Conservation (phyloP, 1,140 invertebrate species). For the Saccostrea cuccullata region DNA sequence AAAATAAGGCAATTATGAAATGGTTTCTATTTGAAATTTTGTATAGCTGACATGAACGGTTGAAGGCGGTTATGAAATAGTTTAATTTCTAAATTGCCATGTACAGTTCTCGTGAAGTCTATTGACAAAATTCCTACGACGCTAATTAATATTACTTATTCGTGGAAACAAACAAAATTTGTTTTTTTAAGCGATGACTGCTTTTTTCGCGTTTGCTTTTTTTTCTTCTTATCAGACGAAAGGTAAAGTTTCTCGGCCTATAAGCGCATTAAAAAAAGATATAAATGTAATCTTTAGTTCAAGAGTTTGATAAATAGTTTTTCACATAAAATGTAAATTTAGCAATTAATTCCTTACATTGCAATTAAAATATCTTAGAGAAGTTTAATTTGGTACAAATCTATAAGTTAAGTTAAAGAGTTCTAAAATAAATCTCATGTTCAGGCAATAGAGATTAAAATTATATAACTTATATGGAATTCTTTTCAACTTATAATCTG, state of each 20-base stretch:
- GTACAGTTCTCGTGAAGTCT: too few species aligned
- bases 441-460: too few species aligned
- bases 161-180: too few species aligned
- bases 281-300: neutral
- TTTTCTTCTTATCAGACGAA: neutral
- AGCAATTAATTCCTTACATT: neutral
- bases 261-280: neutral
- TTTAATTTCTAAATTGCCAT: neutral
- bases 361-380: neutral
- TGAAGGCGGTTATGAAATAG: neutral
- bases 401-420: neutral
- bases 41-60: neutral
- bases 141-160: too few species aligned
- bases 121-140: too few species aligned
- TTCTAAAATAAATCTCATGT: neutral
- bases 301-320: constrained; percentile 6
- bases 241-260: neutral
- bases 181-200: too few species aligned
- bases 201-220: neutral
- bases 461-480: too few species aligned
- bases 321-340: constrained; percentile 1
- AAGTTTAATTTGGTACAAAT: neutral
- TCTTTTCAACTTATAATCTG: too few species aligned
- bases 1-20: too few species aligned
- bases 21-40: neutral